Evolutionary conservation across 2,888 invertebrate species (phyloP).

Genomic region (Chydorus sphaericus): DNA sequence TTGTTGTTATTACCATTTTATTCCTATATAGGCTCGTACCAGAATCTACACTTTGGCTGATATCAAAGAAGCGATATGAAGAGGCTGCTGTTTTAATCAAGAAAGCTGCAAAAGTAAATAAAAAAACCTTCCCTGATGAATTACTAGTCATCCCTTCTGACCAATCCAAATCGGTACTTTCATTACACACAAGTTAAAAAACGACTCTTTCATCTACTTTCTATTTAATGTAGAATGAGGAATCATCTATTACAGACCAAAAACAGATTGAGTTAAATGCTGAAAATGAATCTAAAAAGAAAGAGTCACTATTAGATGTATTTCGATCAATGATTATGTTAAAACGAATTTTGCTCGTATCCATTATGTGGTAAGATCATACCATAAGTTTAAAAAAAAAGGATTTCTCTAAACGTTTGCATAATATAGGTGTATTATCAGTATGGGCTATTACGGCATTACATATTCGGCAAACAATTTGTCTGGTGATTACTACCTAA

Average conservation of each 20-base stretch:
- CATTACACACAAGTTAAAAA: too few relatives aligned
- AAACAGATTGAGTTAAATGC: too few relatives aligned
- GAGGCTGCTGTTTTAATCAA: conserved; percentile 15
- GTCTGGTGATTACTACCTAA: conserved; percentile 52
- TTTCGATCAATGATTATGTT: background rate
- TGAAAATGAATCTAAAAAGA: background rate
- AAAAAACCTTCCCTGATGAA: conserved; percentile 9
- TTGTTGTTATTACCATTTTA: too few relatives aligned
- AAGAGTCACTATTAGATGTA: background rate
- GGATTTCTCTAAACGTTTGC: background rate
- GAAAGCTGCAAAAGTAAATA: conserved; percentile 13
- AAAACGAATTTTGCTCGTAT: background rate
- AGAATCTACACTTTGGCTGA: conserved; percentile 18
- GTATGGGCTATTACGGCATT: conserved; percentile 47
- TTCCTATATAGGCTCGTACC: conserved; percentile 11
- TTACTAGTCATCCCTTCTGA: conserved; percentile 4
- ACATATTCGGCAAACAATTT: conserved; percentile 58
- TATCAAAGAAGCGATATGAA: conserved; percentile 9
- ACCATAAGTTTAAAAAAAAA: too few relatives aligned
- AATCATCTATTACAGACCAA: too few relatives aligned
- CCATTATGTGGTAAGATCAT: background rate
- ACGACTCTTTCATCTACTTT: too few relatives aligned
- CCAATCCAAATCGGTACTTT: too few relatives aligned
- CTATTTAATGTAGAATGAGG: too few relatives aligned
- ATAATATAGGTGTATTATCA: background rate